Evolutionary conservation across 1,140 invertebrate species (phyloP), one percentile per base, ranked within the genome.

Genomic region (Sarcophaga peregrina): DNA sequence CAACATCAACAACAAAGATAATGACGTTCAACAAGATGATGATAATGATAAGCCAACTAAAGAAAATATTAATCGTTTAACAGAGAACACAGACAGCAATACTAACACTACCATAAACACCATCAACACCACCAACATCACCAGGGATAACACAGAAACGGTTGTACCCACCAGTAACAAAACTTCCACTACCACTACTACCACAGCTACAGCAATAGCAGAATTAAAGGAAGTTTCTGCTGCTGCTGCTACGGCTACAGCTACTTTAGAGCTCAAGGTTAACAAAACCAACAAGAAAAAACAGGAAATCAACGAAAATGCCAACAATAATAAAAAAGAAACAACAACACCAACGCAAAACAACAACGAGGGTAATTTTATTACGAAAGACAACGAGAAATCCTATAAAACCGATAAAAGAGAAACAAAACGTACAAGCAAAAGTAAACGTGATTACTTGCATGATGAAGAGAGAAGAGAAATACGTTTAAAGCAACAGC

Each of bases 241-340:
- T n/a, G 62, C n/a, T 68, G 17, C n/a, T 58, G 54, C n/a, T 3
- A n/a, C 54, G 7, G 54, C 13, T n/a, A n/a, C 15, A 13, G 13
- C 54, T 58, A n/a, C 54, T n/a, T 58, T 58, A 46, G 47, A 78
- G 25, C 75, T 78, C 75, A 78, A 62, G 80, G 80, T 81, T 68
- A 72, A 78, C 75, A 62, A 83, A 68, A 80, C 80, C 81, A 80
- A 46, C 72, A 81, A 76, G 15, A 52, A 82, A 82, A 72, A 76
- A 82, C 72, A 76, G 54, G 52, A 68, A 82, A 62, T 80, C 73
- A 81, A 72, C 62, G 80, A 74, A 37, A 47, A 9, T 47, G 8
- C 8, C 73, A 72, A n/a, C 82, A 80, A 83, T 13, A 52, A 82
- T 25, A 72, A 82, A 74, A 17, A 46, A 17, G 75, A 78, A 50